phyloP scores from a whole-genome alignment of 2,113 vertebrate species.

The Chauna torquata region DNA sequence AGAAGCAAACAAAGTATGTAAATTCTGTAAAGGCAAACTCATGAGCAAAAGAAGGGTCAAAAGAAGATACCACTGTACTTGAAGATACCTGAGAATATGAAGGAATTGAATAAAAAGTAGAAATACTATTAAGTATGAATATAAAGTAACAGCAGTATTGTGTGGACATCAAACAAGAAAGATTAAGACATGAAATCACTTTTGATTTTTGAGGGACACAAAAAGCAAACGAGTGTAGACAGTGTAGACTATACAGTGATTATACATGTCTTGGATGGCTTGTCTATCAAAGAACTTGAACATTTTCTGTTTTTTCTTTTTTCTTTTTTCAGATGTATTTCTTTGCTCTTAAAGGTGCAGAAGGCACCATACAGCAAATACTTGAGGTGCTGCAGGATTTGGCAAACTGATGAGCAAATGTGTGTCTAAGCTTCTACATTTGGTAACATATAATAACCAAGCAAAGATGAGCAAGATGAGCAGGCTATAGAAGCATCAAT shows the following conservation, averaged over 20 bases:
- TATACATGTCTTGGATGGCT: accelerated
- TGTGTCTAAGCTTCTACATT: background rate
- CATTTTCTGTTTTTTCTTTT: background rate
- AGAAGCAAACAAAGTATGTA: background rate
- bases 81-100: background rate
- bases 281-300: background rate
- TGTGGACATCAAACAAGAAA: background rate
- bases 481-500: background rate
- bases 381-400: background rate
- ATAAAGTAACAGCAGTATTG: background rate
- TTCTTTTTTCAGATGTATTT: background rate
- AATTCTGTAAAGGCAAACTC: background rate
- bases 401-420: background rate
- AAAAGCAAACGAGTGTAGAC: background rate
- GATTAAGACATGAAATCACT: background rate
- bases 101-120: background rate
- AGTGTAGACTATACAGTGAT: background rate
- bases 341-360: background rate
- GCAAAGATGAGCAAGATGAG: background rate
- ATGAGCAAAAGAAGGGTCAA: background rate
- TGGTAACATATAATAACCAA: background rate
- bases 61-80: background rate
- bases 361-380: background rate
- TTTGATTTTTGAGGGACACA: background rate
- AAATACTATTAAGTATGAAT: background rate